Evolutionary conservation across 2,797 vertebrate genomes (phyloP).

Genomic region (Anguilla anguilla): DNA sequence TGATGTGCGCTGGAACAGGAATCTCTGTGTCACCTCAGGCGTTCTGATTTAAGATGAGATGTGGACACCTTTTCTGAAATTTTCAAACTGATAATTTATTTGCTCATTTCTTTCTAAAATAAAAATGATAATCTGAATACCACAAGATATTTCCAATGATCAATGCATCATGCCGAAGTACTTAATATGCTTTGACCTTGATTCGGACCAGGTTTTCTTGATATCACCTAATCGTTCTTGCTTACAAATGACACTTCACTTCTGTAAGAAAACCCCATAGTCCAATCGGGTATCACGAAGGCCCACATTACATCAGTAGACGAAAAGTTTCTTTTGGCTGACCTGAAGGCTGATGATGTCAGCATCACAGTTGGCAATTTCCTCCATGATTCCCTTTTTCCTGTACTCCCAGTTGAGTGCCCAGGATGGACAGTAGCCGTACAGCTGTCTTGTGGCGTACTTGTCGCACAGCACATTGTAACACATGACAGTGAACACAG

Average conservation of each 20-base stretch:
- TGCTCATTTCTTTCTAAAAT: too few species aligned
- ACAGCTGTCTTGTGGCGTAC: constrained; percentile 97
- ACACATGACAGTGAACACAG: constrained; percentile 97
- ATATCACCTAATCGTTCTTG: neutral
- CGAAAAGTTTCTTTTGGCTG: constrained; percentile 18
- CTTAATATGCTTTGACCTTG: neutral
- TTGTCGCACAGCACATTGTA: constrained; percentile 98
- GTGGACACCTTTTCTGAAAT: neutral
- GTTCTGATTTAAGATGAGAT: neutral
- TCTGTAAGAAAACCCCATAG: neutral
- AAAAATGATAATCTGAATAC: too few species aligned
- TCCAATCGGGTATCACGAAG: neutral
- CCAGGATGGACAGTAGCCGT: constrained; percentile 98
- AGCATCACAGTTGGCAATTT: constrained; percentile 93
- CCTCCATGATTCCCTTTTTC: constrained; percentile 99
- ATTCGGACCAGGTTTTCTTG: neutral
- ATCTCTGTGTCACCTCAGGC: neutral
- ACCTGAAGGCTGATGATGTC: constrained; percentile 99
- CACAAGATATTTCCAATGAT: too few species aligned
- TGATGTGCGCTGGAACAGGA: neutral
- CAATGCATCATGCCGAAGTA: too few species aligned
- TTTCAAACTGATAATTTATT: neutral
- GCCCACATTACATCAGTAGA: neutral
- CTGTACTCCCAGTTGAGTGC: constrained; percentile 98
- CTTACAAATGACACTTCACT: neutral